A percentile compares a stretch with the other conserved stretches of the same genome.
These are phyloP conservation scores for Scrobipalpa atriplicella DNA, from an alignment of 2,888 invertebrate genomes.

Conservation along the genomic window DNA sequence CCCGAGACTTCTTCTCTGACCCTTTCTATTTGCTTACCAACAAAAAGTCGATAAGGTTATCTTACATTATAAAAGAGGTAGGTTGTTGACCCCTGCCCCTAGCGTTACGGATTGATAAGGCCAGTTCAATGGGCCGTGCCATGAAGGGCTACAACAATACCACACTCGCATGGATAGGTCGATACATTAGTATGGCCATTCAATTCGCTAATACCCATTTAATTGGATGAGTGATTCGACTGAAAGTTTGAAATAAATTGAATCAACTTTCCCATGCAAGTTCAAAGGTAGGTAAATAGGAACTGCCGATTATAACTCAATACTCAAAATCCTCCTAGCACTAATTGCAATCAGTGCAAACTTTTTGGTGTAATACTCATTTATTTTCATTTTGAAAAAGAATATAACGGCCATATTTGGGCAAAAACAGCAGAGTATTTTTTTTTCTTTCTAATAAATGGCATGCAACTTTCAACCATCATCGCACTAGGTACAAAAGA, in stretches of 20 bases:
- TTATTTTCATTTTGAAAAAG: not conserved
- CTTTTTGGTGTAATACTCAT: not conserved
- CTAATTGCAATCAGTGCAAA: too few species aligned
- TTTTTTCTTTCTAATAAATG: not conserved
- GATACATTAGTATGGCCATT: slow-evolving; percentile 58
- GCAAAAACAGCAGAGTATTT: not conserved
- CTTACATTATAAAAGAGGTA: slow-evolving; percentile 42
- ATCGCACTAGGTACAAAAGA: not conserved
- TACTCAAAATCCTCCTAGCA: too few species aligned
- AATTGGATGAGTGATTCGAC: slow-evolving; percentile 72
- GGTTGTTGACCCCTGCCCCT: slow-evolving; percentile 67
- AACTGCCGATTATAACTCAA: not conserved
- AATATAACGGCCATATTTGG: not conserved
- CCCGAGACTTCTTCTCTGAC: not conserved
- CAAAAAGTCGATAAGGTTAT: slow-evolving; percentile 25
- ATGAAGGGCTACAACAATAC: slow-evolving; percentile 35
- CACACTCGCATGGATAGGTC: slow-evolving; percentile 19
- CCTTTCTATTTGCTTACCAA: slow-evolving; percentile 13
- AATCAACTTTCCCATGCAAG: slow-evolving; percentile 10
- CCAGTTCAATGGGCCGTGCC: slow-evolving; percentile 61
- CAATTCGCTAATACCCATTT: slow-evolving; percentile 75
- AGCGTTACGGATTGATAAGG: slow-evolving; percentile 68
- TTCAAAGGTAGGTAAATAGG: too few species aligned
- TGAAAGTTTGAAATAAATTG: slow-evolving; percentile 26
- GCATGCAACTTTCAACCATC: not conserved